Conservation (phyloP, 2,797 vertebrate genomes). For the Poeciliopsis gracilis region DNA sequence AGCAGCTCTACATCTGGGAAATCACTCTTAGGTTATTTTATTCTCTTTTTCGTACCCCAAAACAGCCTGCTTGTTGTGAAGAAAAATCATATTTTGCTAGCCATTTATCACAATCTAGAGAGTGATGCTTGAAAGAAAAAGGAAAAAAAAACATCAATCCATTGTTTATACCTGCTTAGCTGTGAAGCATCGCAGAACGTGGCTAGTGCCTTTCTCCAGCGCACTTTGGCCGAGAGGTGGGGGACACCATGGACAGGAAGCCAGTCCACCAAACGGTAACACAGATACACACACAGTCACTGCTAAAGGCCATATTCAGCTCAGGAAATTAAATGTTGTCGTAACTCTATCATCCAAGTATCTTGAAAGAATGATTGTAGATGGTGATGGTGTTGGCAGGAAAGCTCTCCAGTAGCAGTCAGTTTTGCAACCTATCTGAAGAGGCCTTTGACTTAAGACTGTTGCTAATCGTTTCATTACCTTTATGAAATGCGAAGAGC, state of each 20-base stretch:
- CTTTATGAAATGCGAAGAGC: not conserved
- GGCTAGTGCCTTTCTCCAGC: not conserved
- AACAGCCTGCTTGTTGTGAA: not conserved
- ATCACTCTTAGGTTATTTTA: no score
- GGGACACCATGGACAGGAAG: not conserved
- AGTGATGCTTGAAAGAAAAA: not conserved
- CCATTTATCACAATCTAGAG: not conserved
- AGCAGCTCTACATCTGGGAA: not conserved
- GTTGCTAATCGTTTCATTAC: not conserved
- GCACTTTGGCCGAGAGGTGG: not conserved
- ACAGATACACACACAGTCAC: not conserved
- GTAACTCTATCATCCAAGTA: not conserved
- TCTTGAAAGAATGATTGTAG: not conserved
- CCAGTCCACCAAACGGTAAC: not conserved
- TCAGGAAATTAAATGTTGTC: not conserved
- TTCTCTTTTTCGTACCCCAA: not conserved
- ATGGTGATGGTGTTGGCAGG: not conserved
- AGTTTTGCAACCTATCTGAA: not conserved
- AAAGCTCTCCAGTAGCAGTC: not conserved
- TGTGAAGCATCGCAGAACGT: not conserved
- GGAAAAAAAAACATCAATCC: not conserved
- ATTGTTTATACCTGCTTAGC: not conserved
- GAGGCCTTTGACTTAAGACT: not conserved
- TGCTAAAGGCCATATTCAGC: not conserved
- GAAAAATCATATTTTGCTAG: not conserved